Percentiles rank a stretch among this genome's conserved stretches.
phyloP scores from a whole-genome alignment of 2,888 invertebrate genomes.

The Micoletzkya japonica region DNA sequence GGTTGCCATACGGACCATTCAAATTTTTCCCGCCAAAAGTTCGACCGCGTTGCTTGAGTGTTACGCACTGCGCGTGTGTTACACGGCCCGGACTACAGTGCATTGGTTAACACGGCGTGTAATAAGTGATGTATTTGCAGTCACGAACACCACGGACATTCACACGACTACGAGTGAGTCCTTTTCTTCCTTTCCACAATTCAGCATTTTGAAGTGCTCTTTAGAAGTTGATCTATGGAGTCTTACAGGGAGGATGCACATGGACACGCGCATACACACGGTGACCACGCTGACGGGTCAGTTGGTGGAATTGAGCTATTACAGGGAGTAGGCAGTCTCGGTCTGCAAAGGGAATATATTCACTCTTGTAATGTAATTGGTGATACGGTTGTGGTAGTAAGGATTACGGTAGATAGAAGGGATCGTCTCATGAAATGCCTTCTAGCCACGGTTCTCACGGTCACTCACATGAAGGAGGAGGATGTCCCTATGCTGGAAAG shows the following conservation, averaged over 20 bases:
- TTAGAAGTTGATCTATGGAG: no score
- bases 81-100: background rate
- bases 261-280: constrained; percentile 31
- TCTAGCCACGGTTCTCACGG: constrained; percentile 37
- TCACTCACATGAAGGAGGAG: constrained; percentile 44
- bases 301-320: background rate
- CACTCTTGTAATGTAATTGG: background rate
- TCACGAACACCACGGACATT: constrained; percentile 11
- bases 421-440: background rate
- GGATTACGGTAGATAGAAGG: background rate
- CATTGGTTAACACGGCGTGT: background rate
- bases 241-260: constrained; percentile 30
- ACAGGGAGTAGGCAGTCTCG: background rate
- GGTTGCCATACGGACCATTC: background rate
- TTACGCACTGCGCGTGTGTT: no score
- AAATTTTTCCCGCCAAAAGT: background rate
- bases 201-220: background rate
- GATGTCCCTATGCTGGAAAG: constrained; percentile 35
- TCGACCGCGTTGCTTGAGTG: background rate
- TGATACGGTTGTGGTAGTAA: background rate
- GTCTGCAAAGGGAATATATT: background rate
- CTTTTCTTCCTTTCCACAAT: no score
- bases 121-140: background rate
- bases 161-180: constrained; percentile 22
- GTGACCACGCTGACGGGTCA: constrained; percentile 9